Conservation (phyloP, 2,888 invertebrate species). For the Bombylius discolor region DNA sequence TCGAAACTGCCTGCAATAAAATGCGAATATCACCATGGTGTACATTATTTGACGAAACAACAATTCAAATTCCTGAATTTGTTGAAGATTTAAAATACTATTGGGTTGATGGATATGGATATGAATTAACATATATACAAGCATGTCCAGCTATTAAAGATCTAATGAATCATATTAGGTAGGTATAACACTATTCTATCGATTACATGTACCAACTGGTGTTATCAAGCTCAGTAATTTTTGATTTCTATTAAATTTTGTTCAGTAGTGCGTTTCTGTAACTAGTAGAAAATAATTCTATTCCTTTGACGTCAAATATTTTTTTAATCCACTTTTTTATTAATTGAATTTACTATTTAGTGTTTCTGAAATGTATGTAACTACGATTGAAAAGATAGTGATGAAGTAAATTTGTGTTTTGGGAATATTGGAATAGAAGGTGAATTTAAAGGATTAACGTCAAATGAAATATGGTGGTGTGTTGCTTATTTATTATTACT, state of each 20-base stretch:
- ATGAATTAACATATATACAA: constrained; percentile 55
- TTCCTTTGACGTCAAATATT: too few species aligned
- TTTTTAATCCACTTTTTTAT: too few species aligned
- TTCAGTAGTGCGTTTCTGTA: background rate
- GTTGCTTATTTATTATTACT: too few species aligned
- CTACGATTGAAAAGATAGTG: too few species aligned
- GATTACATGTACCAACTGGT: background rate
- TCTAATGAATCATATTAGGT: constrained; percentile 58
- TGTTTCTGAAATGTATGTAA: too few species aligned
- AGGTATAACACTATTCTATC: constrained; percentile 21
- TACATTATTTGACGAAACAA: constrained; percentile 48
- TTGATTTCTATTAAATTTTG: too few species aligned
- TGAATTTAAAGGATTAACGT: too few species aligned
- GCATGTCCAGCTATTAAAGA: constrained; percentile 62
- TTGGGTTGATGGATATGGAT: constrained; percentile 72
- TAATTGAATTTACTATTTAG: too few species aligned
- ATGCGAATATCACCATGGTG: constrained; percentile 64
- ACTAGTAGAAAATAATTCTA: too few species aligned
- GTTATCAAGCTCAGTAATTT: background rate
- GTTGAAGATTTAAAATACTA: constrained; percentile 65
- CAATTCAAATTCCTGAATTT: constrained; percentile 55
- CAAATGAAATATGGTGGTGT: too few species aligned
- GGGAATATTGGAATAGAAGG: too few species aligned
- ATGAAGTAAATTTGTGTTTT: too few species aligned
- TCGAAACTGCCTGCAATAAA: constrained; percentile 69